Base-by-base conservation (phyloP, 2,797 vertebrate genomes). In the Xenopus petersii region DNA sequence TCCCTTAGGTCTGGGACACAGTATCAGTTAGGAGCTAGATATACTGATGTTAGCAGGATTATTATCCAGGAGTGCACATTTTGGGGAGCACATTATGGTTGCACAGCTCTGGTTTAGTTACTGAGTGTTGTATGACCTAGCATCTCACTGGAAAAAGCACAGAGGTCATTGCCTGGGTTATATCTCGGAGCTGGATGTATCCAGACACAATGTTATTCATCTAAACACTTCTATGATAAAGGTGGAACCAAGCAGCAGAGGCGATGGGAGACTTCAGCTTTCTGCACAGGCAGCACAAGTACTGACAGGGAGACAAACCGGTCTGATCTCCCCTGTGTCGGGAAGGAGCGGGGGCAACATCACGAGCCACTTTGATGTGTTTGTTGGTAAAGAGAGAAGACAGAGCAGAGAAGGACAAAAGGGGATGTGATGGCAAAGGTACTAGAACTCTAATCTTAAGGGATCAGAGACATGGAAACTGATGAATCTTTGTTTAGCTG, bases 361-460 rank as follows among this genome's bases (percentile, higher is more conserved):
- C 75, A 64, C n/a, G 15, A 58, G 59, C 56, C 10, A 9, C 30
- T 63, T 16, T 56, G 49, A 54, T 59, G 59, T 78, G 75, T 78
- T 78, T 78, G 70, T 78, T 78, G 75, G 70, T 73, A 72, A 73
- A 78, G 75, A 78, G 42, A 56, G 16, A 30, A 30, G 36, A 61
- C 15, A 10, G 58, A 47, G 36, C 36, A 42, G 58, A 47, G 4
- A 8, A 26, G 65, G 64, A 78, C 75, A 78, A 78, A 64, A 67
- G 59, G 64, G 8, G 11, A 58, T 77, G 70, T 77, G 62, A 33
- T 11, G 13, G 33, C 12, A 13, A 55, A 75, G 13, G 17, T 58
- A 26, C 10, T 69, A 58, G 66, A 48, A 59, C 64, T 16, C 9
- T 5, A 47, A 56, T 56, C 68, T 21, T 46, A 33, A 5, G 42